Evolutionary conservation across 2,113 vertebrate species (phyloP), one percentile per base, ranked within the genome.

Genomic region (Aspidoscelis tigris): DNA sequence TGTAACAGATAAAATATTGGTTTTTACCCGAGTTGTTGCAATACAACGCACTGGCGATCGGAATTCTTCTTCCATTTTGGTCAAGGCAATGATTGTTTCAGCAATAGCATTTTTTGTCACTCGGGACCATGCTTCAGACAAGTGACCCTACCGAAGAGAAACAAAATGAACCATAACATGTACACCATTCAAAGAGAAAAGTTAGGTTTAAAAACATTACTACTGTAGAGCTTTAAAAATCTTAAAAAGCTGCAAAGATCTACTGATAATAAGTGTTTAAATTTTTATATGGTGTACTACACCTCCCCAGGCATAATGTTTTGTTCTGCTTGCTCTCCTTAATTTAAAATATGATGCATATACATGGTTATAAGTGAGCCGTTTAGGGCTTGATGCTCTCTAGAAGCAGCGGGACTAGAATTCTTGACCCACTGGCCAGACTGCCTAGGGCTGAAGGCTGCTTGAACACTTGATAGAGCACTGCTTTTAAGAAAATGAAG

Each of bases 11-110:
- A 47, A 83, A 58, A 7, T 21, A 76, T 3, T 74, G 78, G 39
- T 22, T 58, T 94, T 92, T 93, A 99, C 98, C 95, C 98, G 97
- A 75, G 99, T 99, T 91, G 99, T 99, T 89, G 97, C 98, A 77
- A 99, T 99, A 89, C 99, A 99, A 92, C 98, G 97, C 76, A 98
- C 98, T 33, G 99, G 99, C 69, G 97, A 98, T 61, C 99, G 96
- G 86, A 98, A 98, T 87, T 99, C 98, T 93, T 99, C 99, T 91
- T 99, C 99, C 98, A 99, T 99, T 96, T 99, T 99, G 88, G 99
- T 99, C 90, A 99, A 95, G 55, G 99, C 99, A 91, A 99, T 99
- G 92, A 99, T 99, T 86, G 99, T 99, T 95, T 99, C 99, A 50
- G 99, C 99, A 82, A 99, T 99, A 85, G 99, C 98, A 78, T 99